Evolutionary conservation across 2,113 vertebrate species (phyloP), one percentile per base, ranked within the genome.

Genomic region (Pteropus alecto): DNA sequence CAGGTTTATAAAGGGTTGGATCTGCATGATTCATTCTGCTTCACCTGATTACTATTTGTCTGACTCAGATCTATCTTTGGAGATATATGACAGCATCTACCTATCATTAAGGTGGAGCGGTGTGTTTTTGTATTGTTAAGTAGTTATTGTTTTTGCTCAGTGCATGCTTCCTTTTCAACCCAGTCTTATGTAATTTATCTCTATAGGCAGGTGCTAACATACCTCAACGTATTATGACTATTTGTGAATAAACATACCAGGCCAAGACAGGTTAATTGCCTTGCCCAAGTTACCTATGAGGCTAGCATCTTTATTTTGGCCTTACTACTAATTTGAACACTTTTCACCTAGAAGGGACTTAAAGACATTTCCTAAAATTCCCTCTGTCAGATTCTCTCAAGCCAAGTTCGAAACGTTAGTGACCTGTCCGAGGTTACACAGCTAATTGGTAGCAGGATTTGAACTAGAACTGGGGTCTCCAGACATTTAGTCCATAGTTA

Each of bases 61-160:
- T 93, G 73, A 48, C 28, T 94, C 58, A 93, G 33, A 65, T 10
- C 58, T 95, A 6, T 87, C 46, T 87, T 95, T 87, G 70, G 74
- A 90, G 63, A 58, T 48, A 73, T 3, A 26, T 46, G 63, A 46
- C 5, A 43, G 14, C 22, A 73, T 70, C 41, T 86, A 61, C 38
- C 19, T 21, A 35, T 86, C n/a, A 61, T 89, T 21, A 38, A 67
- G 13, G 67, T 11, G 30, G 61, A 83, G 30, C 19, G 11, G 15
- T 86, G 30, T 56, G 0, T 51, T 26, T 92, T 65, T 93, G 33
- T 81, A 92, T 81, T 82, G 54, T 74, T 79, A 68, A 63, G 16
- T 84, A 21, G 2, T 51, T 65, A 79, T 60, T 91, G 51, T 38
- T 79, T 84, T 74, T 74, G 12, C 13, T 92, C n/a, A 67, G 18